Percentiles rank a stretch among this genome's conserved stretches.
These are phyloP conservation scores for Tipula lateralis DNA, from an alignment of 2,888 invertebrate genomes.

Conservation along the genomic window DNA sequence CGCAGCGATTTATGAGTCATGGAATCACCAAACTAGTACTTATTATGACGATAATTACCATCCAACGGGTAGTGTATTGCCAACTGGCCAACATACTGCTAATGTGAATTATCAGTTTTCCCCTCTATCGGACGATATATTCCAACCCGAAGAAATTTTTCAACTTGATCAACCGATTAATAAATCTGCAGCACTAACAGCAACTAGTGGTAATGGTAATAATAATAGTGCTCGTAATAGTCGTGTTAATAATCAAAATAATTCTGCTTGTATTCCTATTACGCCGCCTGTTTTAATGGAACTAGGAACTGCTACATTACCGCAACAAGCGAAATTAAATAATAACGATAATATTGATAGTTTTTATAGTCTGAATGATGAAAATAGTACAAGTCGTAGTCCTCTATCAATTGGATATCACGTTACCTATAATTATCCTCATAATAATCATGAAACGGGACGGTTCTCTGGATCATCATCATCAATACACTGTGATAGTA, in stretches of 20 bases:
- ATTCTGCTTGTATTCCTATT: conserved; percentile 42
- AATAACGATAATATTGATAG: conserved; percentile 5
- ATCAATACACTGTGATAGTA: conserved; percentile 24
- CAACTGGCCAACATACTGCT: background rate
- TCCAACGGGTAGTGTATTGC: background rate
- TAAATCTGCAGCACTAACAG: background rate
- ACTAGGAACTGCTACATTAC: conserved; percentile 64
- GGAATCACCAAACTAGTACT: background rate
- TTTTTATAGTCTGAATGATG: conserved; percentile 32
- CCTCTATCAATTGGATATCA: background rate
- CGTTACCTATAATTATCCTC: background rate
- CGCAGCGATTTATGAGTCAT: background rate
- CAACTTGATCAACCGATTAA: conserved; percentile 65
- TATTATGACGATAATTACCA: background rate
- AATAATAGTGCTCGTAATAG: background rate
- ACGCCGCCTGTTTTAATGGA: conserved; percentile 69
- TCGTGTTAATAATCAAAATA: background rate
- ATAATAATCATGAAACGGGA: background rate
- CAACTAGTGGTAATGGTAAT: background rate
- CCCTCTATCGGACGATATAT: conserved; percentile 25
- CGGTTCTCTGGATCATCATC: background rate
- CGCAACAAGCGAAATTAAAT: conserved; percentile 40
- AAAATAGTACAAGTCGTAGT: conserved; percentile 31
- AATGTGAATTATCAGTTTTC: conserved; percentile 28
- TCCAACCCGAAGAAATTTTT: conserved; percentile 65